Conservation (phyloP, 2,888 invertebrate genomes). For the Pachymerium ferrugineum region DNA sequence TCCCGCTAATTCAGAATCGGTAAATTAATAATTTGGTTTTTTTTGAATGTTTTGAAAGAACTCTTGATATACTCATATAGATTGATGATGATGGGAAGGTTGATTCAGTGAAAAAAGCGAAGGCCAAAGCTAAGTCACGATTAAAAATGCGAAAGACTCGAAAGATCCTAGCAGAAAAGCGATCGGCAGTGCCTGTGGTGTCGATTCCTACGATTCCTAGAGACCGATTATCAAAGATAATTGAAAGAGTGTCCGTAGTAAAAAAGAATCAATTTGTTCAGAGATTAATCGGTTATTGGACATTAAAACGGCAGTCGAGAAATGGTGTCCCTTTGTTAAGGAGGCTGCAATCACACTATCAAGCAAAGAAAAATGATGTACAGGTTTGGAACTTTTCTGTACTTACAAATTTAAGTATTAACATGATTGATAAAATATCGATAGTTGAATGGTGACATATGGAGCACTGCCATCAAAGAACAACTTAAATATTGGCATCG, state of each 20-base stretch:
- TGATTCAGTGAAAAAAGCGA: constrained; percentile 41
- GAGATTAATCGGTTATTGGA: constrained; percentile 92
- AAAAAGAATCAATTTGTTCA: constrained; percentile 81
- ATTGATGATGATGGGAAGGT: constrained; percentile 38
- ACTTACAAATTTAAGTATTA: neutral
- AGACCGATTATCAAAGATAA: constrained; percentile 78
- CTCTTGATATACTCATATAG: neutral
- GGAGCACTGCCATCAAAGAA: constrained; percentile 56
- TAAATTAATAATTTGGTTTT: neutral
- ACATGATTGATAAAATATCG: neutral
- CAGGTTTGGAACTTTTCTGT: neutral
- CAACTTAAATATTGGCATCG: constrained; percentile 91
- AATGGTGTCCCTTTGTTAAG: constrained; percentile 92
- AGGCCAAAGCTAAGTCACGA: constrained; percentile 58
- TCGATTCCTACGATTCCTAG: constrained; percentile 89
- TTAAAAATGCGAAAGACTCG: constrained; percentile 82
- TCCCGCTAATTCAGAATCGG: constrained; percentile 58
- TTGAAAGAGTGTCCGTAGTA: constrained; percentile 63
- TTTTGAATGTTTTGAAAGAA: neutral
- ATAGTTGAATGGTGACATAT: constrained; percentile 38
- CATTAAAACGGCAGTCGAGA: constrained; percentile 84
- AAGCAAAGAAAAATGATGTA: constrained; percentile 28
- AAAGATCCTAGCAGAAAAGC: constrained; percentile 78
- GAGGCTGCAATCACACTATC: constrained; percentile 58
- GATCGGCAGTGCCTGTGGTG: constrained; percentile 83